Conservation (phyloP, 2,888 invertebrate genomes). For the Aradus depressus region DNA sequence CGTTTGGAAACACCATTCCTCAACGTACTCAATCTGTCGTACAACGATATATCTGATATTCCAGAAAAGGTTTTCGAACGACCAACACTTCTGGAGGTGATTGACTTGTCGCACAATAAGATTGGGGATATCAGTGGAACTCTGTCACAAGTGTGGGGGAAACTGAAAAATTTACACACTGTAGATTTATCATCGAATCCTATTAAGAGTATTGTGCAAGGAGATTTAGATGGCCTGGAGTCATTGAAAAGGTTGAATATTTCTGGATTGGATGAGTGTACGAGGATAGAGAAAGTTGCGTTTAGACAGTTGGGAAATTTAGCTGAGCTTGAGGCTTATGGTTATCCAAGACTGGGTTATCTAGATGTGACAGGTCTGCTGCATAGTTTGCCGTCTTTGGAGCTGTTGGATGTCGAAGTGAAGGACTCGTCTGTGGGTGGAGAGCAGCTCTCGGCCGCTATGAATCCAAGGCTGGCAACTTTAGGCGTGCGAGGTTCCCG, state of each 20-base stretch:
- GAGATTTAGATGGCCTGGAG: constrained; percentile 60
- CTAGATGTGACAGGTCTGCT: constrained; percentile 75
- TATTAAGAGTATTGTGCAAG: constrained; percentile 61
- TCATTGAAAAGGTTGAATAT: constrained; percentile 43
- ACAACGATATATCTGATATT: constrained; percentile 57
- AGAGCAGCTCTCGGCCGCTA: constrained; percentile 65
- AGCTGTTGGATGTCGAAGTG: constrained; percentile 70
- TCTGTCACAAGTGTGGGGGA: constrained; percentile 55
- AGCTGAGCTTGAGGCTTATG: constrained; percentile 55
- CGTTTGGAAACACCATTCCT: constrained; percentile 77
- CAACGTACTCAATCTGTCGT: constrained; percentile 62
- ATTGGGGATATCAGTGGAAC: constrained; percentile 48
- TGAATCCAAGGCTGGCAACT: constrained; percentile 64
- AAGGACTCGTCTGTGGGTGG: constrained; percentile 71
- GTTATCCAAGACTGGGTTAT: constrained; percentile 69
- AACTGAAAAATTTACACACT: constrained; percentile 55
- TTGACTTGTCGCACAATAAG: constrained; percentile 66
- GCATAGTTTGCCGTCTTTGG: constrained; percentile 59
- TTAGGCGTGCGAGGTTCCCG: constrained; percentile 64
- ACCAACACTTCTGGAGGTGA: constrained; percentile 61
- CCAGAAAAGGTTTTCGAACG: constrained; percentile 59
- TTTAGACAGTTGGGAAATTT: constrained; percentile 63
- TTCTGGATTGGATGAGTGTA: constrained; percentile 55
- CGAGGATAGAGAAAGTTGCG: constrained; percentile 69
- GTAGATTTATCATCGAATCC: constrained; percentile 77